Conservation (phyloP, 1,140 invertebrate genomes). For the Drosophila tani region DNA sequence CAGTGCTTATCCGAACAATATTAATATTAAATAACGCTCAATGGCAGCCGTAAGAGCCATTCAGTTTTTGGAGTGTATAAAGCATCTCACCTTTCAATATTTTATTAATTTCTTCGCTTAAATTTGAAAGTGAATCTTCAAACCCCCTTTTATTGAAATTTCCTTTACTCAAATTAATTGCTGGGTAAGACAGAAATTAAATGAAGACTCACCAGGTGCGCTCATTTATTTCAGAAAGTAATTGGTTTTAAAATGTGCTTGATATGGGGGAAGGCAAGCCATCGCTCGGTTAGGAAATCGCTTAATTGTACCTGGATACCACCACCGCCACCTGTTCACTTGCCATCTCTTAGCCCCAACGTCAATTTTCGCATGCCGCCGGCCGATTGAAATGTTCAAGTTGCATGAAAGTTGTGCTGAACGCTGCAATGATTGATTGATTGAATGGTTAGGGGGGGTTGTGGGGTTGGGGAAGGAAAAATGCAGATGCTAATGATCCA, state of each 20-base stretch:
- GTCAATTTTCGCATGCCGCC: conserved; percentile 8
- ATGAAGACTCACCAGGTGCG: conserved; percentile 3
- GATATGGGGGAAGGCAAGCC: neutral
- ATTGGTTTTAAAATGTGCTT: neutral
- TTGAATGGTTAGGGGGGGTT: neutral
- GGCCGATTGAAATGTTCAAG: conserved; percentile 7
- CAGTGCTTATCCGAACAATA: no score
- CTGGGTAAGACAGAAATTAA: neutral
- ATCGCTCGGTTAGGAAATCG: neutral
- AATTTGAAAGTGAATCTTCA: neutral
- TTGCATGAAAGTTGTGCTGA: conserved; percentile 3
- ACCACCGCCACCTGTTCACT: conserved; percentile 3
- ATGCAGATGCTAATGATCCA: conserved; percentile 6
- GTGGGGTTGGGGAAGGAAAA: neutral
- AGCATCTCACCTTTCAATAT: no score
- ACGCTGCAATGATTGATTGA: conserved; percentile 8
- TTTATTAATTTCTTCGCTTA: neutral
- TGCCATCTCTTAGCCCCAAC: conserved; percentile 1
- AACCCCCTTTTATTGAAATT: neutral
- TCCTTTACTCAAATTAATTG: neutral
- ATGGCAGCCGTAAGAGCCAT: no score
- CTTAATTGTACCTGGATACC: conserved; percentile 9
- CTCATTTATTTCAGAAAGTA: conserved; percentile 6
- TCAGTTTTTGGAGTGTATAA: no score
- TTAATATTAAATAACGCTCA: no score